Evolutionary conservation across 2,888 invertebrate species (phyloP), one percentile per base, ranked within the genome.

Genomic region (Pseudococcus viburni): DNA sequence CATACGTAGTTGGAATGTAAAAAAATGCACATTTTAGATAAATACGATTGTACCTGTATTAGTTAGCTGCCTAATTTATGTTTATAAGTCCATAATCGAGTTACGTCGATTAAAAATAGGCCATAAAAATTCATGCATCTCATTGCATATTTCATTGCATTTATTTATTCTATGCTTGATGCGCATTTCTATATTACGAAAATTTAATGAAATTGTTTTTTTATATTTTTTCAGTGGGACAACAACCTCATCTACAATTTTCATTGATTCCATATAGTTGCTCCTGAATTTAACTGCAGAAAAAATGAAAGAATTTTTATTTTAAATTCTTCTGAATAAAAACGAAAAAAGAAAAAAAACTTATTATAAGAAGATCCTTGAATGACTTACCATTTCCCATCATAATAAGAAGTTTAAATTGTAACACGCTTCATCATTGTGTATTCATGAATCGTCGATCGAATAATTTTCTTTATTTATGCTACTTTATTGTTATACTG

Each of bases 211-310:
- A 12, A 19, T 46, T 68, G 3, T 17, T 39, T 22, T 86, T 26
- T 73, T 87, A 4, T 9, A 26, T 59, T 26, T 85, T 59, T 64
- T 19, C 85, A 85, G 80, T 83, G 48, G 80, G 55, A 39, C 80
- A 48, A 12, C 88, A 80, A 51, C 12, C 39, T 59, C 88, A 83
- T 80, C 26, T 88, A 59, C 85, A 85, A 59, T 55, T 88, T 19
- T 88, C 88, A 22, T 51, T 88, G 51, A 88, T 88, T 80, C 88
- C 88, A 19, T 80, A 83, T 59, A 88, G 88, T 51, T 88, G 88
- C 80, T 88, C 88, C 83, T 88, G 88, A 88, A 80, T 17, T 73
- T 39, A 73, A 26, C 33, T 73, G 33, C 73, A 8, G 33, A 33
- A 33, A 33, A 73, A 73, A 42, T 33, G 9, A 42, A 73, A 39